phyloP scores from a whole-genome alignment of 2,888 invertebrate species.

The Orthosia gothica region DNA sequence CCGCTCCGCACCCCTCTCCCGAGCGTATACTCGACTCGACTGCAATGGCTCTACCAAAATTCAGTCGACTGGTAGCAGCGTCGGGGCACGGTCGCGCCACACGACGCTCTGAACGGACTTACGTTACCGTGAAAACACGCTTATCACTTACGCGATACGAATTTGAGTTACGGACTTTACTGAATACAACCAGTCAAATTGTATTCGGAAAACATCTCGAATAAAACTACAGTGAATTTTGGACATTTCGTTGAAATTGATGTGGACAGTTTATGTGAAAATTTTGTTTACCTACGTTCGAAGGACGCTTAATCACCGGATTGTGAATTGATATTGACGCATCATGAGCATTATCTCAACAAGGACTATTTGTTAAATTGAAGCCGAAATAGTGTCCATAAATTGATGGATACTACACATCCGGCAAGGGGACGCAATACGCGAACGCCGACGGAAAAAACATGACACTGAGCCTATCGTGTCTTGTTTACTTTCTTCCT shows the following conservation, averaged over 20 bases:
- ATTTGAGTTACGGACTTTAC: constrained; percentile 74
- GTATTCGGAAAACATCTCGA: constrained; percentile 47
- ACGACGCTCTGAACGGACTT: constrained; percentile 85
- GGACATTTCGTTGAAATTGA: constrained; percentile 60
- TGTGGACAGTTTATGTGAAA: constrained; percentile 82
- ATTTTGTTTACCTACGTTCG: constrained; percentile 67
- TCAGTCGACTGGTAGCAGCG: constrained; percentile 89
- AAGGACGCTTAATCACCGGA: constrained; percentile 69
- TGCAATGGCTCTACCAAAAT: constrained; percentile 86
- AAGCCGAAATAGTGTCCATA: constrained; percentile 83
- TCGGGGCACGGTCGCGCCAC: constrained; percentile 89
- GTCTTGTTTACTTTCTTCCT: constrained; percentile 90
- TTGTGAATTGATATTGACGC: constrained; percentile 73
- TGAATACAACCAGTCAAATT: constrained; percentile 53
- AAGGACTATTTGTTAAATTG: constrained; percentile 85
- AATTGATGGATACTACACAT: constrained; percentile 91
- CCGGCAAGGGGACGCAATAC: constrained; percentile 87
- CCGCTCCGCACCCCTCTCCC: constrained; percentile 82
- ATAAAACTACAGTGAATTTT: constrained; percentile 51
- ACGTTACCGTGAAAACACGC: constrained; percentile 88
- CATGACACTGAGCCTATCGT: constrained; percentile 90
- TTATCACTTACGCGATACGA: constrained; percentile 83
- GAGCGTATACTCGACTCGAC: constrained; percentile 87
- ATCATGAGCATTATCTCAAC: constrained; percentile 79
- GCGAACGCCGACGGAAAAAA: constrained; percentile 90